A percentile compares a stretch with the other conserved stretches of the same genome.
phyloP scores from a whole-genome alignment of 2,888 invertebrate genomes.

The Cerceris ruficornis region DNA sequence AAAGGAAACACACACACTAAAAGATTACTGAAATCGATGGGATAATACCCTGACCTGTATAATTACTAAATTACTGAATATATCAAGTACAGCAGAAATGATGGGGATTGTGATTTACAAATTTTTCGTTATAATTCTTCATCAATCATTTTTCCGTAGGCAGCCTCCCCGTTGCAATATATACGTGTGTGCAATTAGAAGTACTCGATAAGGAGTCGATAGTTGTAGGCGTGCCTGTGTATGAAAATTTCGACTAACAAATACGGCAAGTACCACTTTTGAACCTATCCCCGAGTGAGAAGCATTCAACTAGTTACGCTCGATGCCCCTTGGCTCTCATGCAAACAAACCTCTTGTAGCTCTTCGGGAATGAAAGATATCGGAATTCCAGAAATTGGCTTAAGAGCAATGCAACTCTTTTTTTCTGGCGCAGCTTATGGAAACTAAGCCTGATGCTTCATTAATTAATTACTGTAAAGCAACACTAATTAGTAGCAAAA shows the following conservation, averaged over 20 bases:
- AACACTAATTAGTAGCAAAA: too few relatives aligned
- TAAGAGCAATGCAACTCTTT: conserved; percentile 40
- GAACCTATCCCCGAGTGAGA: conserved; percentile 10
- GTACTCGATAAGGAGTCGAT: conserved; percentile 18
- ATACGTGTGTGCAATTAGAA: conserved; percentile 14
- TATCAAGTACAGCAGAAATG: too few relatives aligned
- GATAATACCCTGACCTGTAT: too few relatives aligned
- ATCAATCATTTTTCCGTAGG: too few relatives aligned
- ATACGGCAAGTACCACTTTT: conserved; percentile 11
- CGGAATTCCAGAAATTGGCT: conserved; percentile 34
- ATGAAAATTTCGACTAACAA: conserved; percentile 17
- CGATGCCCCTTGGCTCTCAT: conserved; percentile 21
- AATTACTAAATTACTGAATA: too few relatives aligned
- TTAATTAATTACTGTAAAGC: too few relatives aligned
- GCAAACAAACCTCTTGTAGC: neutral
- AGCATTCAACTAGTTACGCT: conserved; percentile 17
- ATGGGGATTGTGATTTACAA: too few relatives aligned
- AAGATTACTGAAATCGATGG: too few relatives aligned
- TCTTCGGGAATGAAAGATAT: conserved; percentile 16
- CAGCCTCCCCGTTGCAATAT: too few relatives aligned
- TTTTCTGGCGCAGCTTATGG: conserved; percentile 30
- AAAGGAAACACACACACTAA: too few relatives aligned
- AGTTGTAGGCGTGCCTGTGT: conserved; percentile 9
- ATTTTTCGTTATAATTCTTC: too few relatives aligned
- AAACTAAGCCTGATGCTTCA: neutral